Conservation (phyloP, 2,113 vertebrate genomes). For the Gorsachius goisagi region DNA sequence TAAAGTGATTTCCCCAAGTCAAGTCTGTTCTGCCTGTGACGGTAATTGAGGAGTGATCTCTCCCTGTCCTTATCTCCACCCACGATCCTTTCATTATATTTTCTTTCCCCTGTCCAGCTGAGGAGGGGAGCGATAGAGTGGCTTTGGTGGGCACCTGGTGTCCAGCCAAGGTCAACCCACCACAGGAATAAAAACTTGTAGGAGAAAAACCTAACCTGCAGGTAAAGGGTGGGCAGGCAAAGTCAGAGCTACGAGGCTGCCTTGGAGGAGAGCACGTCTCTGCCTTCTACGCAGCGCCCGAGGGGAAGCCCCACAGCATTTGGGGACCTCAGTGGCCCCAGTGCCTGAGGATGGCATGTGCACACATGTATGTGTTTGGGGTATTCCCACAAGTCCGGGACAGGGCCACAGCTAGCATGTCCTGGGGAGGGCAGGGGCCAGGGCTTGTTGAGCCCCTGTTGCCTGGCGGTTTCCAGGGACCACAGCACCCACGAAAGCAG, state of each 20-base stretch:
- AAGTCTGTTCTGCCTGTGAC: not conserved
- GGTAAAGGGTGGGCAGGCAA: not conserved
- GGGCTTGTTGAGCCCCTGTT: not conserved
- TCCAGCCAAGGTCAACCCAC: not conserved
- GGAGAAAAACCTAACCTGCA: not conserved
- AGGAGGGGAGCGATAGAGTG: not conserved
- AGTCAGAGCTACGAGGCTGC: not conserved
- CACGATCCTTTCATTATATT: not conserved
- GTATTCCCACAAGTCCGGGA: accelerated
- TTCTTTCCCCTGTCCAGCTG: not conserved
- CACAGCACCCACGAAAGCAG: accelerated
- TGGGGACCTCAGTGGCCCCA: accelerated
- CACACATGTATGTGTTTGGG: not conserved
- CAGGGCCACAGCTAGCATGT: not conserved
- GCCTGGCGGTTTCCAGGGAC: not conserved
- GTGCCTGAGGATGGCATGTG: not conserved
- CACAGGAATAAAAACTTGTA: not conserved
- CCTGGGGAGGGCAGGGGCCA: not conserved
- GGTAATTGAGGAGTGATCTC: not conserved
- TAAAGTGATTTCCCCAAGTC: too few relatives aligned
- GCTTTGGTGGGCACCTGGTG: not conserved
- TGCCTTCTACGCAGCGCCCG: accelerated
- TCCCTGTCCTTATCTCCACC: not conserved
- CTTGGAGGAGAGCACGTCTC: not conserved
- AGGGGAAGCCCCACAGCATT: accelerated